Evolutionary conservation across 2,113 vertebrate genomes (phyloP).

Genomic region (Oryzias melastigma): DNA sequence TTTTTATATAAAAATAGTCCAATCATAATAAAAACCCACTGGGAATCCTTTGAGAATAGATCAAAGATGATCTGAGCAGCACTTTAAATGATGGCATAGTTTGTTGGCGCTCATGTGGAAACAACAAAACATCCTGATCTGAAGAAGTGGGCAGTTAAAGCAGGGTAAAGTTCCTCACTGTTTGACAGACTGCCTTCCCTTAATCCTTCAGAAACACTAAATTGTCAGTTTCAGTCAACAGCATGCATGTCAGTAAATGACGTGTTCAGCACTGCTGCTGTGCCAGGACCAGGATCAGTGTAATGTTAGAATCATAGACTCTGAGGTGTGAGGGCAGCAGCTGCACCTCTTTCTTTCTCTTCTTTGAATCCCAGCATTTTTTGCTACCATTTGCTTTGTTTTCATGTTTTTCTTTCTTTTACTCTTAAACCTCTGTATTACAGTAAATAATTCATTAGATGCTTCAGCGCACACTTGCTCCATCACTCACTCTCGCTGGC

Average conservation of each 20-base stretch:
- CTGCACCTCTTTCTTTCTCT: constrained; percentile 28
- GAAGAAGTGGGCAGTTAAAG: too few species aligned
- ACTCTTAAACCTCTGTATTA: constrained; percentile 67
- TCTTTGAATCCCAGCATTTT: constrained; percentile 30
- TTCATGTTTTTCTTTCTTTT: constrained; percentile 61
- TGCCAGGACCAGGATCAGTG: constrained; percentile 30
- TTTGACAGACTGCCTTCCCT: too few species aligned
- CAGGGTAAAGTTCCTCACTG: too few species aligned
- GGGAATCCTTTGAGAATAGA: too few species aligned
- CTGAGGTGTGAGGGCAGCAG: constrained; percentile 37
- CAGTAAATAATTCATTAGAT: constrained; percentile 73
- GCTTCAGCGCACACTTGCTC: constrained; percentile 73
- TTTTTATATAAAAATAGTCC: too few species aligned
- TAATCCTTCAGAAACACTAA: constrained; percentile 43
- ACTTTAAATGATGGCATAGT: too few species aligned
- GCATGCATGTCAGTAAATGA: background rate
- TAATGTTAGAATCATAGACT: constrained; percentile 29
- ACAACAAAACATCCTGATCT: too few species aligned
- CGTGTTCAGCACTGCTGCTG: constrained; percentile 6
- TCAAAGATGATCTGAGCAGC: too few species aligned
- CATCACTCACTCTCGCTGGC: constrained; percentile 69
- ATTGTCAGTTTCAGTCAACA: background rate
- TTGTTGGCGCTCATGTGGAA: too few species aligned
- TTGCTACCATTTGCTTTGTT: constrained; percentile 43
- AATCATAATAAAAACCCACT: too few species aligned